phyloP scores from a whole-genome alignment of 2,888 invertebrate genomes.

The Drosophila melanosoma region DNA sequence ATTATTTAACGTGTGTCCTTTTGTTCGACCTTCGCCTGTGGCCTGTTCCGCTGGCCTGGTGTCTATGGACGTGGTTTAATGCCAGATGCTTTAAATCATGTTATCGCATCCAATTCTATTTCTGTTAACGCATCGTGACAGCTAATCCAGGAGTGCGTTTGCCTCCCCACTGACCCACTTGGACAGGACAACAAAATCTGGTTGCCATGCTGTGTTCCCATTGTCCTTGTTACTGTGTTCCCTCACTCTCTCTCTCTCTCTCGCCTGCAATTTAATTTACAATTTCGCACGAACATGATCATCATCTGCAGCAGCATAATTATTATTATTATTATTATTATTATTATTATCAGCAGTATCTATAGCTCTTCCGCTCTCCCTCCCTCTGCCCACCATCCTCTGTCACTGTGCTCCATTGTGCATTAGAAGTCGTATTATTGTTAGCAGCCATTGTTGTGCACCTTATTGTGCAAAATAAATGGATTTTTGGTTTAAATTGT shows the following conservation, averaged over 20 bases:
- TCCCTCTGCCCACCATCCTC: too few species aligned
- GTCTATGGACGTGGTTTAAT: constrained; percentile 32
- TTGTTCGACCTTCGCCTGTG: constrained; percentile 4
- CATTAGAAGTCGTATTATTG: constrained; percentile 70
- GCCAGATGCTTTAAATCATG: constrained; percentile 62
- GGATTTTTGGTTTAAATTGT: constrained; percentile 81
- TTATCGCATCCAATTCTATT: constrained; percentile 61
- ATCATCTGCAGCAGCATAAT: constrained; percentile 32
- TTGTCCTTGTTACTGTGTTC: constrained; percentile 12
- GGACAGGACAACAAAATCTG: constrained; percentile 41
- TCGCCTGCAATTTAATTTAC: constrained; percentile 60
- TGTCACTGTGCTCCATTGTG: constrained; percentile 44
- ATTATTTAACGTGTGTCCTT: constrained; percentile 4
- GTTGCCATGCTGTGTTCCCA: constrained; percentile 32
- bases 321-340: constrained; percentile 19
- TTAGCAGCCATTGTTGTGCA: constrained; percentile 71
- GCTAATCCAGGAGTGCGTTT: constrained; percentile 42
- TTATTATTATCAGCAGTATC: constrained; percentile 14
- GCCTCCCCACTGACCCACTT: constrained; percentile 49
- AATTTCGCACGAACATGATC: constrained; percentile 55
- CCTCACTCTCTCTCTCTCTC: background rate
- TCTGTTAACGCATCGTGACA: constrained; percentile 66
- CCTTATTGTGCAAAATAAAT: constrained; percentile 81
- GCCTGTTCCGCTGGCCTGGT: constrained; percentile 7
- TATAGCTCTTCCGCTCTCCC: background rate